phyloP scores from a whole-genome alignment of 2,113 vertebrate species.

The Arvicanthis niloticus region DNA sequence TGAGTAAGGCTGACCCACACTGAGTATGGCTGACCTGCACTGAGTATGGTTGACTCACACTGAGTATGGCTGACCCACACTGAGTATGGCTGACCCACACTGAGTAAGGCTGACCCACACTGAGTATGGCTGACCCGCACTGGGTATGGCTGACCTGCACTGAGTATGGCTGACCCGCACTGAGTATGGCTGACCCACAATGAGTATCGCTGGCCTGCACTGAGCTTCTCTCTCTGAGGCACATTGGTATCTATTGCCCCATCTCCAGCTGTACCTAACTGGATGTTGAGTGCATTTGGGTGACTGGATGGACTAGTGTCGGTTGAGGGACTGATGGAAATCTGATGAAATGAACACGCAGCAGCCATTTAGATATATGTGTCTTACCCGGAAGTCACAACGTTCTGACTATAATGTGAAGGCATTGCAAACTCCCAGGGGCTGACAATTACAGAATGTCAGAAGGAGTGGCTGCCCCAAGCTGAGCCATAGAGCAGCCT shows the following conservation, averaged over 20 bases:
- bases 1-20: not conserved
- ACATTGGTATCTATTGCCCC: not conserved
- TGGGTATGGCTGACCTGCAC: no score
- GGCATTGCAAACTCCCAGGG: no score
- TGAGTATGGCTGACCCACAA: not conserved
- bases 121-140: not conserved
- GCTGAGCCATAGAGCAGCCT: not conserved
- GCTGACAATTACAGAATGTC: not conserved
- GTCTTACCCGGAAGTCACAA: not conserved
- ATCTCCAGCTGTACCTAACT: not conserved
- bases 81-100: not conserved
- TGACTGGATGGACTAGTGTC: not conserved
- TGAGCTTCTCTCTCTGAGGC: not conserved
- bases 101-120: no score
- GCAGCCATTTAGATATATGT: not conserved
- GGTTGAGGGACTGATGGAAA: not conserved
- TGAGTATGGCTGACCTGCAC: not conserved
- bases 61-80: not conserved
- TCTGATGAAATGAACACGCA: not conserved
- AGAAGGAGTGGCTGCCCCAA: not conserved
- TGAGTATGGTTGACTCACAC: not conserved
- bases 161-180: not conserved
- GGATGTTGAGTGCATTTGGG: not conserved
- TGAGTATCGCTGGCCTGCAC: not conserved
- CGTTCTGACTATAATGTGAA: not conserved